Conservation (phyloP, 2,888 invertebrate species). For the Tholera decimalis region DNA sequence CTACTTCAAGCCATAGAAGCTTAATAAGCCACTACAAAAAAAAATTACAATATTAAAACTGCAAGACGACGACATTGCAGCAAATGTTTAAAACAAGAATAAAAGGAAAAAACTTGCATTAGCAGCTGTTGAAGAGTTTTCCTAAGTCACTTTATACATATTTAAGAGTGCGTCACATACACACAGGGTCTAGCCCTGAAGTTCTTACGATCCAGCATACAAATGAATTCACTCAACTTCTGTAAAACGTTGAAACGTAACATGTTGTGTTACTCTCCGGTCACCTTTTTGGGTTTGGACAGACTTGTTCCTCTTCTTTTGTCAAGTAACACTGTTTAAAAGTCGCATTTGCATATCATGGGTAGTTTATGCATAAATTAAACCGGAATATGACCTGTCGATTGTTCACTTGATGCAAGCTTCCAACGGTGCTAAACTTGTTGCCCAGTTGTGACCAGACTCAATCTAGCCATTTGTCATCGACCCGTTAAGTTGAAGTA, state of each 20-base stretch:
- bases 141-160: constrained; percentile 30
- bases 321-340: no score
- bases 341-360: no score
- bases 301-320: no score
- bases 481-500: no score
- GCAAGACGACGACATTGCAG: constrained; percentile 23
- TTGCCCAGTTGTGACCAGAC: no score
- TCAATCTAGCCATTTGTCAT: no score
- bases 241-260: constrained; percentile 5
- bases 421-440: no score
- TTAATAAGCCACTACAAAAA: constrained; percentile 21
- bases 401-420: no score
- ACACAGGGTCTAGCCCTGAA: constrained; percentile 10
- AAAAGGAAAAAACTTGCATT: constrained; percentile 30
- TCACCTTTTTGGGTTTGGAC: not conserved
- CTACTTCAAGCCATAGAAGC: not conserved
- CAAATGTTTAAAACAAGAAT: constrained; percentile 41
- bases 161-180: constrained; percentile 30
- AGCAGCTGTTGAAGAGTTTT: constrained; percentile 40
- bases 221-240: constrained; percentile 22
- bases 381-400: no score
- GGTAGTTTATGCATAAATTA: no score
- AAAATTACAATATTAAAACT: constrained; percentile 34
- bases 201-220: constrained; percentile 21
- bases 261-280: constrained; percentile 25